Base-by-base conservation (phyloP, 2,113 vertebrate species). In the Colaptes auratus region DNA sequence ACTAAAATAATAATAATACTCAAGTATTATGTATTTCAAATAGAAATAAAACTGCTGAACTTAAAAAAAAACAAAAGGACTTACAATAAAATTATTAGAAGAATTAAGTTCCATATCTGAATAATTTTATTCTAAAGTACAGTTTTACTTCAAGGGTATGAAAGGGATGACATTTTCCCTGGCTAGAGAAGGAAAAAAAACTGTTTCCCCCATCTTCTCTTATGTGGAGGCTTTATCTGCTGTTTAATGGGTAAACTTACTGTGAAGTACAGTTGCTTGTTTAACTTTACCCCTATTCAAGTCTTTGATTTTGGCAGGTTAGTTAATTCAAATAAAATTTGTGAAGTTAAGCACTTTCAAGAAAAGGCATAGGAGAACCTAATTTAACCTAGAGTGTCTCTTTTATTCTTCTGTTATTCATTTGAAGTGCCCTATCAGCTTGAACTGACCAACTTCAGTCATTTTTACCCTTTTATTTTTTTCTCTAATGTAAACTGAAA, bases 331-430 rank as follows among this genome's bases (percentile, higher is more conserved):
- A 99, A 99, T 98, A 97, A 98, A 98, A 98, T 98, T 98, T 98
- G 97, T 99, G 98, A 99, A 99, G 98, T 98, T 98, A 98, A 97
- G 97, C 97, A 98, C 97, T 98, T 98, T 98, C 96, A 98, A 98
- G 98, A 98, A 98, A 98, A 98, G 97, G 97, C 98, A 98, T 98
- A 98, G 97, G 97, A 98, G 98, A 98, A 98, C 98, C 98, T 98
- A 99, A 99, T 99, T 99, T 99, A 99, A 99, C 98, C 98, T 98
- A 98, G 98, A 99, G 99, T 99, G 98, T 98, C 98, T 98, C 98
- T 98, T 98, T 98, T 98, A 98, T 98, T 98, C 98, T 98, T 98
- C 98, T 97, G 98, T 98, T 98, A 98, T 98, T 98, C 98, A 98
- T 98, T 99, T 99, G 98, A 99, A 99, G 99, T 98, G 98, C 98